Evolutionary conservation across 2,888 invertebrate genomes (phyloP), one percentile per base, ranked within the genome.

Genomic region (Leucania comma): DNA sequence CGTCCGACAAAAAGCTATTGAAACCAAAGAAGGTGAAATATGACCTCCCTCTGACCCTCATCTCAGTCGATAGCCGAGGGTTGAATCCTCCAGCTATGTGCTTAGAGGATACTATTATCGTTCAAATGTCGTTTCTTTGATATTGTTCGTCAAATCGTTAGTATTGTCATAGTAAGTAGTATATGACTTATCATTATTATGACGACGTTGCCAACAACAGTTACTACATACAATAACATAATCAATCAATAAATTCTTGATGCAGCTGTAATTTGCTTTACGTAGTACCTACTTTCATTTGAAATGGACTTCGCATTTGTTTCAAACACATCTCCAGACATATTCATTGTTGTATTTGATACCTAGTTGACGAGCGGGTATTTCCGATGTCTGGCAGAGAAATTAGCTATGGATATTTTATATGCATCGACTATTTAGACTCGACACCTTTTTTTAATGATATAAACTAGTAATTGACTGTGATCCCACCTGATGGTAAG

Each of bases 261-360:
- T 51, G 57, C 42, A 72, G 26, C 51, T 71, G 64, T 57, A 57
- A 29, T 46, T 42, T n/a, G 12, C 9, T 12, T 71, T 29, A n/a
- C 24, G 20, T 0, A 35, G 4, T 60, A 51, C n/a, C n/a, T n/a
- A n/a, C 59, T 73, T 56, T 72, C 22, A 9, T 56, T 38, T 5
- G 29, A 26, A n/a, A 48, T 22, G n/a, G 48, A 20, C 20, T 59
- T 67, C 32, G 26, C n/a, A 72, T 48, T 48, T 56, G 56, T 51
- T 61, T 32, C 8, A 42, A 32, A 32, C 6, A n/a, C 3, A 32
- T 56, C 20, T 67, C 24, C 12, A 53, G 24, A 29, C 14, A 29
- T 42, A 14, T 29, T 54, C 0, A 24, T 32, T 29, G 32, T 17
- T 53, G 8, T 42, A 22, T n/a, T 38, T 32, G 22, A 51, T 42